Conservation (phyloP, 1,140 invertebrate species). For the Drosophila teissieri region DNA sequence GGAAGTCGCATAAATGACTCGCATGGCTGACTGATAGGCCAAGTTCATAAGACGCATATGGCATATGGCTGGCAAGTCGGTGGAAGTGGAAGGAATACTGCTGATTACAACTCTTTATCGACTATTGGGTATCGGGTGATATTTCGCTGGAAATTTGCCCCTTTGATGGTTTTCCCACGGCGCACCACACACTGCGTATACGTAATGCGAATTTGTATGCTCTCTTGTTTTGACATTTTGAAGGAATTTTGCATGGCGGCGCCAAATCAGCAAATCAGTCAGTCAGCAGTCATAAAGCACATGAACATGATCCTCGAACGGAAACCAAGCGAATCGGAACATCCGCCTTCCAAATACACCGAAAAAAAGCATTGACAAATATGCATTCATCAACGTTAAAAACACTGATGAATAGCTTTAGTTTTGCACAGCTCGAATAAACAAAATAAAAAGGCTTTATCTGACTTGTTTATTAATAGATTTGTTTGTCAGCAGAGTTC, state of each 20-base stretch:
- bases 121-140: background rate
- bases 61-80: conserved; percentile 13
- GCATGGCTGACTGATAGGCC: conserved; percentile 25
- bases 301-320: conserved; percentile 9
- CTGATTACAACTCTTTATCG: conserved; percentile 22
- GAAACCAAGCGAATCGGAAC: background rate
- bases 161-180: background rate
- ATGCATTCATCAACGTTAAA: background rate
- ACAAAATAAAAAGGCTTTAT: background rate
- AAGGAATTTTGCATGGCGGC: conserved; percentile 26
- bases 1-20: conserved; percentile 23
- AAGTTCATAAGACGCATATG: conserved; percentile 21
- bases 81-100: too few species aligned
- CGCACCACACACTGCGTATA: conserved; percentile 14
- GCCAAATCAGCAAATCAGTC: conserved; percentile 13
- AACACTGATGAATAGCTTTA: too few species aligned
- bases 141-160: background rate
- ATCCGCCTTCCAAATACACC: background rate
- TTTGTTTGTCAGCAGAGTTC: background rate
- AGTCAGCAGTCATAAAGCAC: conserved; percentile 27
- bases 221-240: conserved; percentile 15
- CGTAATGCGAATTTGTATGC: conserved; percentile 17
- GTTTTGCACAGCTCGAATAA: background rate
- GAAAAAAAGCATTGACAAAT: background rate
- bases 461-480: background rate